phyloP scores from a whole-genome alignment of 2,113 vertebrate genomes.

The Acanthochromis polyacanthus region DNA sequence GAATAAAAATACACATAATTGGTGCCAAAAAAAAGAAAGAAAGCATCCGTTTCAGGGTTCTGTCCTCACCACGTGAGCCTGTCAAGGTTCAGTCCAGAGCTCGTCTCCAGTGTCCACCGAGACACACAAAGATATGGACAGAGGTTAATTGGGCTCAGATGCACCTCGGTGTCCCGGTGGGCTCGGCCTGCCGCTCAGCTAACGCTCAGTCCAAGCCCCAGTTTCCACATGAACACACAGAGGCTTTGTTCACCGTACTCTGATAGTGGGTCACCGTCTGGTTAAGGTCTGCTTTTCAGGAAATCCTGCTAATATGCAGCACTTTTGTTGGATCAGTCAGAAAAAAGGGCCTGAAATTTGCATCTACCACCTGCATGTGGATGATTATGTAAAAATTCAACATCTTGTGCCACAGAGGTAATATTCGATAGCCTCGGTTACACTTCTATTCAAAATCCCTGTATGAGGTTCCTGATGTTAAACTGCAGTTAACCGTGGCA shows the following conservation, averaged over 20 bases:
- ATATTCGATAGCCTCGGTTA: too few relatives aligned
- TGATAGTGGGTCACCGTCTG: constrained; percentile 24
- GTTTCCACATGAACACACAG: constrained; percentile 28
- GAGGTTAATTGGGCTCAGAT: constrained; percentile 70
- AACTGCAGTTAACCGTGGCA: too few relatives aligned
- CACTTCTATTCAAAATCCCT: too few relatives aligned
- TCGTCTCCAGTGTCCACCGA: constrained; percentile 40
- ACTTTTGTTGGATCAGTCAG: background rate
- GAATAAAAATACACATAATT: constrained; percentile 15
- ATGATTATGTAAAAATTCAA: too few relatives aligned
- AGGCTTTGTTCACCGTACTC: constrained; percentile 20
- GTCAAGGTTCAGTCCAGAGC: constrained; percentile 32
- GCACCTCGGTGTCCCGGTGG: constrained; percentile 33
- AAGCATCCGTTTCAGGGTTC: constrained; percentile 22
- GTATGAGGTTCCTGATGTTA: too few relatives aligned
- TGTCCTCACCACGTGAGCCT: constrained; percentile 17
- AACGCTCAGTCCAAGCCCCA: constrained; percentile 26
- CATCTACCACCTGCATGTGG: background rate
- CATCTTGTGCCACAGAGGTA: too few relatives aligned
- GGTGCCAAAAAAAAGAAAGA: background rate
- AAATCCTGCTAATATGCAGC: background rate
- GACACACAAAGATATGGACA: constrained; percentile 52
- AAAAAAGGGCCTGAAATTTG: background rate
- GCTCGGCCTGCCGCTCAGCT: constrained; percentile 32
- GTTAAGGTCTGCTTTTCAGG: background rate